Conservation (phyloP, 2,888 invertebrate genomes). For the Eudasyphora cyanicolor region DNA sequence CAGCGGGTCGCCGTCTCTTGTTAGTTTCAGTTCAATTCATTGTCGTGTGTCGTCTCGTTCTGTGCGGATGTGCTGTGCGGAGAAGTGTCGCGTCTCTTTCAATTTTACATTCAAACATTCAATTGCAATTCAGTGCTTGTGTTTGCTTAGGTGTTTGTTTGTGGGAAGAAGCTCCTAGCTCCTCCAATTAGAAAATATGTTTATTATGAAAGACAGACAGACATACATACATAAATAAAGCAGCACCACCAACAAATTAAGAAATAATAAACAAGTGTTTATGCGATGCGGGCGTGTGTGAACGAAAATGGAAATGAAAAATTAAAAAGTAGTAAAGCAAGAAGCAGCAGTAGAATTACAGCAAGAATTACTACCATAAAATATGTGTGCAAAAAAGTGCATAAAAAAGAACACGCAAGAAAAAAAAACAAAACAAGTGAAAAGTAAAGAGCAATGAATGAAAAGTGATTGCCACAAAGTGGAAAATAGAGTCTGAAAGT, state of each 20-base stretch:
- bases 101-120: neutral
- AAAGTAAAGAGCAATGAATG: constrained; percentile 27
- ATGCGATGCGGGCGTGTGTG: neutral
- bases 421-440: constrained; percentile 3
- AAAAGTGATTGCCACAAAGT: neutral
- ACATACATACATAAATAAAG: constrained; percentile 32
- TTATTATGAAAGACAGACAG: too few species aligned
- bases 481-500: neutral
- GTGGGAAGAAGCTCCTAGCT: neutral
- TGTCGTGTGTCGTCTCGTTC: constrained; percentile 71
- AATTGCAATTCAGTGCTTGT: neutral
- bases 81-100: constrained; percentile 28
- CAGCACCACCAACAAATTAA: constrained; percentile 10
- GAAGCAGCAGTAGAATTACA: neutral
- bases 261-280: neutral
- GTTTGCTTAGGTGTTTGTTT: neutral
- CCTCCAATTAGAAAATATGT: neutral
- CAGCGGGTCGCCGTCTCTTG: constrained; percentile 4
- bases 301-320: neutral
- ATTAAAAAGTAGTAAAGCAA: neutral
- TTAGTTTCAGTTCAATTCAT: constrained; percentile 56
- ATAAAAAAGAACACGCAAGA: neutral
- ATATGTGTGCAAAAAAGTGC: neutral
- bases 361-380: constrained; percentile 14
- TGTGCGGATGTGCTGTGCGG: constrained; percentile 67